Base-by-base conservation (phyloP, 2,888 invertebrate genomes). In the Apeira syringaria region DNA sequence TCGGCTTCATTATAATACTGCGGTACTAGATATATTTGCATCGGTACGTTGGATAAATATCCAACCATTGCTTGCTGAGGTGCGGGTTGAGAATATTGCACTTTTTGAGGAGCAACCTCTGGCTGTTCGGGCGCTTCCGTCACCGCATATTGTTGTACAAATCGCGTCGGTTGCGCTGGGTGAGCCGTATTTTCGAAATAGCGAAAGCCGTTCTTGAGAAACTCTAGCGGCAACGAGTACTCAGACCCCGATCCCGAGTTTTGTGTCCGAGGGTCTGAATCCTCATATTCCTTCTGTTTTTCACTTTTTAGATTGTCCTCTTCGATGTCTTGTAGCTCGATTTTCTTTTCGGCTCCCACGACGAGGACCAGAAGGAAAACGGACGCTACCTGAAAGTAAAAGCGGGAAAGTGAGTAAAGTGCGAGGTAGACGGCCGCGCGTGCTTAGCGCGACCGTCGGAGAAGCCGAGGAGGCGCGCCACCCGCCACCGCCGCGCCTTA, bases 291-390 rank as follows among this genome's bases (percentile, higher is more conserved):
- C 40, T 74, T 77, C 55, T 84, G 82, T 51, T 87, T 85, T 72
- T 94, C 93, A 56, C 90, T 91, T 35, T 91, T 91, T 36, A 93
- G 73, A 62, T 93, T 94, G 61, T 95, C 95, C 20, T 92, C 91
- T 68, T 95, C 95, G 51, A 95, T 94, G 74, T 95, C 95, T 70
- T 95, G 94, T 31, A 95, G 80, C 55, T 94, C 92, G 42, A 94
- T 91, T 75, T 94, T 94, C 68, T 92, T 91, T 41, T 93, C 92
- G 27, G 82, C 86, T 58, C 64, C 61, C 31, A 80, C 91, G 47
- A 69, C 73, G 28, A 80, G 50, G 40, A 54, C 66, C 48, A 87
- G 52, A 36, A 84, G 63, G 37, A 82, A 71, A 60, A 80, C 62
- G 40, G 74, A 66, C 53, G 73, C 61, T 48, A 83, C 64, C 89